phyloP scores from a whole-genome alignment of 1,140 invertebrate genomes.

The Arion vulgaris region DNA sequence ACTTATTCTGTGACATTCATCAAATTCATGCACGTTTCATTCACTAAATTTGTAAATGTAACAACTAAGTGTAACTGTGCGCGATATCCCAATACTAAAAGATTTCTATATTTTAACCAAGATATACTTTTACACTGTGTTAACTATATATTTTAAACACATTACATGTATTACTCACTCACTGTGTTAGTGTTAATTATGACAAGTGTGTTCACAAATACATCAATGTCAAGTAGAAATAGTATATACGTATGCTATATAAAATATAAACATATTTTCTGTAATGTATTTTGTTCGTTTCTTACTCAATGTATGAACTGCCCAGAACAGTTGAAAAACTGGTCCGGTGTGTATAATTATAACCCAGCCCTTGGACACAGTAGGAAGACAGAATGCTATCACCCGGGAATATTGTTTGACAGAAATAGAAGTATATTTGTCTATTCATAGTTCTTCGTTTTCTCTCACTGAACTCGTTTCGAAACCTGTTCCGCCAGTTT shows the following conservation, averaged over 20 bases:
- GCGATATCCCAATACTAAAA: too few species aligned
- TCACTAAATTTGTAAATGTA: too few species aligned
- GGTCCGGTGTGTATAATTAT: conserved; percentile 14
- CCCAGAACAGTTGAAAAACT: neutral
- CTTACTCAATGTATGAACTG: neutral
- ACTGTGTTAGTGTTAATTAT: too few species aligned
- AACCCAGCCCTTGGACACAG: conserved; percentile 16
- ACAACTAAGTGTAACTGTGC: too few species aligned
- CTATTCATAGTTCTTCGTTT: neutral
- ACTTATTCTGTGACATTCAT: too few species aligned
- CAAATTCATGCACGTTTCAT: too few species aligned
- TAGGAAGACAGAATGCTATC: neutral
- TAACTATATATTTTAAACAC: too few species aligned
- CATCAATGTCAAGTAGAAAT: too few species aligned
- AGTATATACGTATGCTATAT: neutral
- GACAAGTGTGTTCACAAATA: too few species aligned
- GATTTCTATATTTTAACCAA: too few species aligned
- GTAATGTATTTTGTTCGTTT: neutral
- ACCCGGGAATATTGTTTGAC: neutral
- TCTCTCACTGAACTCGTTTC: conserved; percentile 18
- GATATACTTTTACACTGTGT: too few species aligned
- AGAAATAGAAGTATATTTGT: neutral
- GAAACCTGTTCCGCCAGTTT: conserved; percentile 39
- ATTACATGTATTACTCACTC: too few species aligned
- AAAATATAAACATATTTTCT: neutral